Conservation (phyloP, 2,888 invertebrate species). For the Cephus runcator region DNA sequence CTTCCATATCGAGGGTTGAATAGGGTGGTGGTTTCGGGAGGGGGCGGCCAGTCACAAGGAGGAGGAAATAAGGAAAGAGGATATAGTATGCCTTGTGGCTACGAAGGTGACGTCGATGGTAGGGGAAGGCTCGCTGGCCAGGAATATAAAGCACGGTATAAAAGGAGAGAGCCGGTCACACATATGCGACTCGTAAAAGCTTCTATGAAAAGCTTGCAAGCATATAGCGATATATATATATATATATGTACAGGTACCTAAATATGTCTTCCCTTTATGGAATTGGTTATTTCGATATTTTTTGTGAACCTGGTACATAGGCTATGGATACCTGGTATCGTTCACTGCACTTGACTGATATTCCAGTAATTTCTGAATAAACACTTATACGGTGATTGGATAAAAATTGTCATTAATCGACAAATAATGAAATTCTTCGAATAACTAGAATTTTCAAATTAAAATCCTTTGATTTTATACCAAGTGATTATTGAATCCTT, state of each 20-base stretch:
- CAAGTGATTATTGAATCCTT: not conserved
- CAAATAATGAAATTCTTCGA: not conserved
- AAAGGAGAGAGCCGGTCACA: constrained; percentile 46
- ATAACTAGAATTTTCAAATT: not conserved
- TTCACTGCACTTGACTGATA: not conserved
- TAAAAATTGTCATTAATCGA: not conserved
- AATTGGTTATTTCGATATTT: not conserved
- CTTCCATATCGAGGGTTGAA: not conserved
- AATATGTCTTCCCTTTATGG: not conserved
- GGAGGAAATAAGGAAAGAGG: constrained; percentile 23
- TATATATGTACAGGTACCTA: not conserved
- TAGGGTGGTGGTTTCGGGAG: constrained; percentile 20
- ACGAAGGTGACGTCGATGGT: constrained; percentile 22
- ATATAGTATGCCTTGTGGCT: constrained; percentile 9
- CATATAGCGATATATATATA: not conserved
- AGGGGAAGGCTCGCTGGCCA: constrained; percentile 25
- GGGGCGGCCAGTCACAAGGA: constrained; percentile 5
- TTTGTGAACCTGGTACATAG: not conserved
- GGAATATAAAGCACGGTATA: constrained; percentile 57
- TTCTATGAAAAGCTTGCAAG: constrained; percentile 47
- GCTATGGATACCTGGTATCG: not conserved
- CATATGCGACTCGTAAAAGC: constrained; percentile 58
- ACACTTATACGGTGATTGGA: not conserved
- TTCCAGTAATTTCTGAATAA: not conserved
- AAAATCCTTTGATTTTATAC: not conserved